phyloP scores from a whole-genome alignment of 2,888 invertebrate species.

The Amorpha juglandis region DNA sequence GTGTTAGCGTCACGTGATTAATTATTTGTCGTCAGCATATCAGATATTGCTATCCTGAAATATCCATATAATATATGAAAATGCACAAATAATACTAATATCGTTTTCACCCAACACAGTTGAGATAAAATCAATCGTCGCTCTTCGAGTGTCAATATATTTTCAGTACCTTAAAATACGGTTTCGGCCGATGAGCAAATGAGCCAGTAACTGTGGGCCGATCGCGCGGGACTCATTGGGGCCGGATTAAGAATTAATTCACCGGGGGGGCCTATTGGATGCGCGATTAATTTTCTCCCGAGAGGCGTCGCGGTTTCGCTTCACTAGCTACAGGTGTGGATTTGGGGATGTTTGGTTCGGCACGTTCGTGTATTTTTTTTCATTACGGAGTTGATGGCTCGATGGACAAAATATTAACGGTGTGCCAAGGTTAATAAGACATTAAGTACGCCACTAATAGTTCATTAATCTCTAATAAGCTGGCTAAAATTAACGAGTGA shows the following conservation, averaged over 20 bases:
- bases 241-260: constrained; percentile 71
- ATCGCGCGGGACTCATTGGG: constrained; percentile 58
- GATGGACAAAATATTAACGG: too few species aligned
- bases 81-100: too few species aligned
- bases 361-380: neutral
- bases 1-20: too few species aligned
- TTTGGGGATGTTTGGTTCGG: constrained; percentile 31
- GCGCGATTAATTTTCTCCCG: constrained; percentile 63
- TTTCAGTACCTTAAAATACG: constrained; percentile 18
- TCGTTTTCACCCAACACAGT: too few species aligned
- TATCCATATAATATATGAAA: too few species aligned
- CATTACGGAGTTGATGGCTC: neutral
- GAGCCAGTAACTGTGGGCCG: constrained; percentile 53
- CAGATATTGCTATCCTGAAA: too few species aligned
- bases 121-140: neutral
- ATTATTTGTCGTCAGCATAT: too few species aligned
- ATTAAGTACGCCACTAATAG: too few species aligned
- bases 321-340: constrained; percentile 50
- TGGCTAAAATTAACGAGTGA: too few species aligned
- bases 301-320: constrained; percentile 48
- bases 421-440: too few species aligned
- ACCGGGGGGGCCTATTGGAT: constrained; percentile 54
- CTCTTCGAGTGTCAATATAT: constrained; percentile 38
- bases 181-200: constrained; percentile 29
- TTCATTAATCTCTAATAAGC: too few species aligned